A percentile compares a stretch with the other conserved stretches of the same genome.
These are phyloP conservation scores for Amiota mariae DNA, from an alignment of 2,888 invertebrate genomes.

Conservation along the genomic window DNA sequence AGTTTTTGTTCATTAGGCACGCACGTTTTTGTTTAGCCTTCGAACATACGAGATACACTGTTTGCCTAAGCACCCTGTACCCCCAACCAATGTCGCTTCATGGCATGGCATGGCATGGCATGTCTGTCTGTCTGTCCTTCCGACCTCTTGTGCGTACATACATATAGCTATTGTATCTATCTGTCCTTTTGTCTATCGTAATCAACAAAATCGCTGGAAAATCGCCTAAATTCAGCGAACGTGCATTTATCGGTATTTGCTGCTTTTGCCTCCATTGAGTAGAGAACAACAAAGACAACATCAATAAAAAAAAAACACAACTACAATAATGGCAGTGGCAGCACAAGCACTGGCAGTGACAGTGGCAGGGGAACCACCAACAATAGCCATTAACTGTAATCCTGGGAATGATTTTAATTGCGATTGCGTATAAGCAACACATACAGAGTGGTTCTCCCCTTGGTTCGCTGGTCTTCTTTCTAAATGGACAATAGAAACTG, in stretches of 20 bases:
- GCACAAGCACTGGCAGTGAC: not conserved
- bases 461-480: not conserved
- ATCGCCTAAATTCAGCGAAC: slow-evolving; percentile 55
- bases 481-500: not conserved
- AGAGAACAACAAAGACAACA: not conserved
- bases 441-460: not conserved
- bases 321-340: not conserved
- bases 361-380: not conserved
- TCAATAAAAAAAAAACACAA: not conserved
- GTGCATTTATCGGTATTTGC: slow-evolving; percentile 51
- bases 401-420: slow-evolving; percentile 65
- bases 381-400: slow-evolving; percentile 60
- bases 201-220: slow-evolving; percentile 60
- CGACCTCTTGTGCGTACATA: not conserved
- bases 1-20: slow-evolving; percentile 66
- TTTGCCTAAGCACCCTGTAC: too few relatives aligned
- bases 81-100: not conserved
- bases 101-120: not conserved
- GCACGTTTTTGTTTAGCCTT: slow-evolving; percentile 45
- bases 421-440: slow-evolving; percentile 40
- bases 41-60: not conserved
- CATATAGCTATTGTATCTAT: not conserved
- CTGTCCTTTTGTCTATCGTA: slow-evolving; percentile 41
- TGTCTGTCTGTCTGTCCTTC: not conserved
- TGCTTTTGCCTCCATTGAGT: not conserved